Conservation (phyloP, 2,113 vertebrate genomes). For the Nerophis lumbriciformis region DNA sequence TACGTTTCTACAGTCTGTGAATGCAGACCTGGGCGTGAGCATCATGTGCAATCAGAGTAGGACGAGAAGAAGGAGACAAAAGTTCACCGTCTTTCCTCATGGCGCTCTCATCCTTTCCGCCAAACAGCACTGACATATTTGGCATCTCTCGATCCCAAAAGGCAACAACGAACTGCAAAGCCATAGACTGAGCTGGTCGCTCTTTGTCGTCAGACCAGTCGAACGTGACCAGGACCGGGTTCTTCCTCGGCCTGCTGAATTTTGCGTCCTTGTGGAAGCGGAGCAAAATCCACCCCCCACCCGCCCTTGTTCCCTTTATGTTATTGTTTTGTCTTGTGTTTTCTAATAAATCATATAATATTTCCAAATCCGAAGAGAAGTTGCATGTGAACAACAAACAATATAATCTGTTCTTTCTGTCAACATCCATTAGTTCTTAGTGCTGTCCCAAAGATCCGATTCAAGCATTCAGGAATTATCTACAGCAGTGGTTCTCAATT, state of each 20-base stretch:
- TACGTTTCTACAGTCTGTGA: neutral
- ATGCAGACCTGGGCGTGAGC: constrained; percentile 12
- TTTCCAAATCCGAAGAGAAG: too few species aligned
- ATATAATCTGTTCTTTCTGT: too few species aligned
- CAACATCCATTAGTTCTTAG: too few species aligned
- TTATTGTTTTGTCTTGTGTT: too few species aligned
- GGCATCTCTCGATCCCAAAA: constrained; percentile 28
- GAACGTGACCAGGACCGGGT: neutral
- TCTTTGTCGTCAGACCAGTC: constrained; percentile 6
- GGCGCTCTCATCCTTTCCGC: constrained; percentile 16
- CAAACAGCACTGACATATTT: constrained; percentile 25
- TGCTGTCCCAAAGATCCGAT: too few species aligned
- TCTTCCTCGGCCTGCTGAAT: neutral
- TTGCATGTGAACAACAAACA: too few species aligned
- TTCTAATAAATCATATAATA: too few species aligned
- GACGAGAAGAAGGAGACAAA: constrained; percentile 14
- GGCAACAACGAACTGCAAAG: constrained; percentile 39
- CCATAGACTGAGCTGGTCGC: neutral
- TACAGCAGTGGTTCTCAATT: too few species aligned
- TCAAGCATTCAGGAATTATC: too few species aligned
- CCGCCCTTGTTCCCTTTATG: too few species aligned
- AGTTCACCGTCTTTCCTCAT: constrained; percentile 49
- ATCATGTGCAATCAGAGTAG: neutral
- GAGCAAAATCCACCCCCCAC: too few species aligned
- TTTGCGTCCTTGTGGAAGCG: too few species aligned